Conservation (phyloP, 1,140 invertebrate genomes). For the Cydia amplana region DNA sequence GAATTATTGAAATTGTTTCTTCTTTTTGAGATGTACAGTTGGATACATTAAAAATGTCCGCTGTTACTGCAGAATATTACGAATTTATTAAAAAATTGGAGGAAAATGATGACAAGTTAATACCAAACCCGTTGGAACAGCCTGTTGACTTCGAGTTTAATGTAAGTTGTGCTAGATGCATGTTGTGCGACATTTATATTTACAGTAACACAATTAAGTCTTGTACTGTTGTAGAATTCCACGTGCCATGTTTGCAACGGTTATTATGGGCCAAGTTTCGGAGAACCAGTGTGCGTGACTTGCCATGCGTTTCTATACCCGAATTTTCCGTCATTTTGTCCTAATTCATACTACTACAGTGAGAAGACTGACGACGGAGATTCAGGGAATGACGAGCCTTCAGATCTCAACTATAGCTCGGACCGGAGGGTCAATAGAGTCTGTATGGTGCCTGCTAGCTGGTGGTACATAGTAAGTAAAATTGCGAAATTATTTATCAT, state of each 20-base stretch:
- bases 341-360: conserved; percentile 80
- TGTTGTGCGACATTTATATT: neutral
- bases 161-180: conserved; percentile 45
- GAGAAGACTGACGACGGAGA: conserved; percentile 95
- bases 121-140: conserved; percentile 53
- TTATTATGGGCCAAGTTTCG: conserved; percentile 95
- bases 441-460: conserved; percentile 62
- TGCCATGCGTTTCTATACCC: conserved; percentile 96
- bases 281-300: conserved; percentile 94
- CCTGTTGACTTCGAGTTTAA: conserved; percentile 68
- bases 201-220: neutral
- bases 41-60: conserved; percentile 51
- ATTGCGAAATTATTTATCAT: conserved; percentile 28
- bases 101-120: conserved; percentile 68
- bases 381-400: conserved; percentile 96
- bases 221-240: conserved; percentile 78
- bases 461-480: conserved; percentile 64
- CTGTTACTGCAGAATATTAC: conserved; percentile 63
- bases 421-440: conserved; percentile 60
- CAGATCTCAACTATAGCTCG: conserved; percentile 82
- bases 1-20: neutral
- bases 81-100: conserved; percentile 67
- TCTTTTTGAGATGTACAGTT: neutral
- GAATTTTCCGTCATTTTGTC: conserved; percentile 84
- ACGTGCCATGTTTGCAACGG: conserved; percentile 93